These are phyloP conservation scores for Takifugu flavidus DNA, from an alignment of 2,113 vertebrate species.

Conservation along the genomic window DNA sequence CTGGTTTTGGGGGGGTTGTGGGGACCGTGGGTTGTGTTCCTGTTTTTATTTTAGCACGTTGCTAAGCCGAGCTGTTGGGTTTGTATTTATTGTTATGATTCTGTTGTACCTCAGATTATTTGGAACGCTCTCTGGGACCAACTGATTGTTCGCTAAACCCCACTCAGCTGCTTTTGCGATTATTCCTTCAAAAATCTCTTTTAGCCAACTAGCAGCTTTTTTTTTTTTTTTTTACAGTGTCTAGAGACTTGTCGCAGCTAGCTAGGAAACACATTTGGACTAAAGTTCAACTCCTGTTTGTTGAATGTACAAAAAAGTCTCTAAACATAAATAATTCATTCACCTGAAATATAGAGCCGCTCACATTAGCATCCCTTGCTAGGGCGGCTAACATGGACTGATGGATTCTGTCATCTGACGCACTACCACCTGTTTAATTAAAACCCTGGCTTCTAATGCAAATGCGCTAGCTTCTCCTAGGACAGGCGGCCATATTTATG, in stretches of 20 bases:
- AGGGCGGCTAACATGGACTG: too few species aligned
- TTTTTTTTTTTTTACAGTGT: not conserved
- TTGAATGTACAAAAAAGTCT: too few species aligned
- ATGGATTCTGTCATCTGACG: too few species aligned
- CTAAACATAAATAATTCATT: too few species aligned
- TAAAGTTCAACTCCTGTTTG: too few species aligned
- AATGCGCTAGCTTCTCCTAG: not conserved
- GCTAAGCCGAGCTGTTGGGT: constrained; percentile 1
- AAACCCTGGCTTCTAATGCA: not conserved
- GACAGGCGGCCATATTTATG: constrained; percentile 1
- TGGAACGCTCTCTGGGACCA: constrained; percentile 8
- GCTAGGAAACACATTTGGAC: too few species aligned
- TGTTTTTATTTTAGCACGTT: not conserved
- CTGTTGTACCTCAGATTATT: constrained; percentile 8
- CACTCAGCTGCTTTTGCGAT: not conserved
- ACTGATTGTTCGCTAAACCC: constrained; percentile 22
- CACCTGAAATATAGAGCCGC: too few species aligned
- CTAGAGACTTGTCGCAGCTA: too few species aligned
- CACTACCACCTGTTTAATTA: too few species aligned
- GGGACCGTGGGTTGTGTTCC: too few species aligned
- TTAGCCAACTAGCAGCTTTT: not conserved
- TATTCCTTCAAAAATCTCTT: not conserved
- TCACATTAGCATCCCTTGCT: too few species aligned
- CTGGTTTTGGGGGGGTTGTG: constrained; percentile 14
- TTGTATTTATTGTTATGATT: constrained; percentile 4